Evolutionary conservation across 53 echinoderm and acorn worm species (phyloP), one percentile per base, ranked within the genome.

Genomic region (Echinarachnius parma): DNA sequence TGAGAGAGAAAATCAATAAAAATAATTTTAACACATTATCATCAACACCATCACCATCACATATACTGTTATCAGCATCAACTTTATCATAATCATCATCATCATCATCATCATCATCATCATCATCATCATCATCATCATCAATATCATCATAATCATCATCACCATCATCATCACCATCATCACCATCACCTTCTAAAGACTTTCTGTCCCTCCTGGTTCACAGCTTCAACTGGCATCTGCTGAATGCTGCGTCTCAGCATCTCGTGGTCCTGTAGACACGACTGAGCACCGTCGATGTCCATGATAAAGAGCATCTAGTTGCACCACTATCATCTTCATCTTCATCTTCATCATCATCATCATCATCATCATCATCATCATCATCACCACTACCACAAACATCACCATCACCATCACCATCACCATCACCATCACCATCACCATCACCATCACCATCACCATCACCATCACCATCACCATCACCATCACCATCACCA

Each of bases 131-230:
- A 35, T 10, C 18, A 34, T 34, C 16, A 61, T 34, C 9, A 53
- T 15, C 70, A 57, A 4, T 8, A 57, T 57, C 57, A 57, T 16
- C 28, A 57, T 26, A 4, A 57, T 16, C 57, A 57, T 26, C 62
- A 62, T 62, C 4, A 15, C 39, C n/a, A 57, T 57, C 57, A 57
- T 16, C 28, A 57, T 26, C 8, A 57, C 28, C 57, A 57, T 26
- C 62, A 62, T 62, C 4, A 15, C 39, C n/a, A n/a, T 37, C 26
- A 88, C 84, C 89, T 89, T 37, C 79, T 75, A 15, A 92, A 75
- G 20, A 92, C 76, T 49, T 75, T 80, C 61, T 92, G 87, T 19
- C 92, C 92, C 48, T 92, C 92, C 72, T 83, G 77, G 48, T 88
- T 84, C 31, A 92, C 81, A 27, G 84, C 76, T 59, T 92, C 92